Percentiles rank a stretch among this genome's conserved stretches.
These are phyloP conservation scores for Melanophora roralis DNA, from an alignment of 2,888 invertebrate genomes.

Conservation along the genomic window DNA sequence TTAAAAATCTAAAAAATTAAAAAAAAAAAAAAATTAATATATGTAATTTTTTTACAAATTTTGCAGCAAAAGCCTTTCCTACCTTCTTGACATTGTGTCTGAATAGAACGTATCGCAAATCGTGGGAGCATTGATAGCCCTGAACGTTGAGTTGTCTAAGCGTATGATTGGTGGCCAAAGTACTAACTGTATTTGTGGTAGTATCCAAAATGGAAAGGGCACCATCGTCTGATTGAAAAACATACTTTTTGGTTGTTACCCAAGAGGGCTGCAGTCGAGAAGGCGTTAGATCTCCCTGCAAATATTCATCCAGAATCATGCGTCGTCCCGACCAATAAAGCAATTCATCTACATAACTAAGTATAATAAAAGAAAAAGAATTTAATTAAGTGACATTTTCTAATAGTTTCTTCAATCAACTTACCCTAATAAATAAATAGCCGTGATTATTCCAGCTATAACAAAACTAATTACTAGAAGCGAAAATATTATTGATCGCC, in stretches of 20 bases:
- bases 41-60: not conserved
- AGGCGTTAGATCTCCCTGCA: conserved; percentile 86
- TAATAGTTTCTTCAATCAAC: conserved; percentile 63
- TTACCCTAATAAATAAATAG: conserved; percentile 91
- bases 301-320: conserved; percentile 90
- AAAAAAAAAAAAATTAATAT: not conserved
- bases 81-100: conserved; percentile 93
- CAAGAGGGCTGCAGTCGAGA: conserved; percentile 87
- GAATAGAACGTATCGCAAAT: conserved; percentile 91
- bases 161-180: conserved; percentile 91
- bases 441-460: conserved; percentile 91
- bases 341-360: conserved; percentile 90
- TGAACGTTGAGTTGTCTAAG: conserved; percentile 91
- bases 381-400: not conserved
- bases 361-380: not conserved
- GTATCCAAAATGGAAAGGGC: conserved; percentile 88
- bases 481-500: conserved; percentile 92
- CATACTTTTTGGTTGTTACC: conserved; percentile 89
- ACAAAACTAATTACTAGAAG: conserved; percentile 91
- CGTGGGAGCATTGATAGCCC: conserved; percentile 90
- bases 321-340: conserved; percentile 92
- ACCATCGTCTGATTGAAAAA: conserved; percentile 92
- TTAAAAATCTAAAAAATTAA: conserved; percentile 83
- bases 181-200: conserved; percentile 86
- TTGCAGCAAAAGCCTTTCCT: conserved; percentile 55